These are phyloP conservation scores for Paratilapia polleni DNA, from an alignment of 2,113 vertebrate species.

Conservation along the genomic window DNA sequence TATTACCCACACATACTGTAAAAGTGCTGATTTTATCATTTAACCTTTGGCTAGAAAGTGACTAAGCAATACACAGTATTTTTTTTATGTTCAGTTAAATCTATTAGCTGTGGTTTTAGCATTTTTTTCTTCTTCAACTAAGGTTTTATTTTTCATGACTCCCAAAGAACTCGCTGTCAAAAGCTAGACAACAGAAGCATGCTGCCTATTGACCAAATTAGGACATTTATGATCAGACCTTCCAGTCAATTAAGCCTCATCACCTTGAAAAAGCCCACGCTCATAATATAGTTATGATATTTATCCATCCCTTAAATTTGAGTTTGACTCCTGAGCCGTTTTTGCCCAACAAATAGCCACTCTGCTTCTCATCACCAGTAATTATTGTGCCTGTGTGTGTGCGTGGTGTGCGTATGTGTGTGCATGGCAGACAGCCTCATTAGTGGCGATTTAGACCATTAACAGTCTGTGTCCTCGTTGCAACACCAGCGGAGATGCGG, in stretches of 20 bases:
- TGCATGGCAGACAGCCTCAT: slow-evolving; percentile 61
- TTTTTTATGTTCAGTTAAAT: neutral
- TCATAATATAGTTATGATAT: slow-evolving; percentile 43
- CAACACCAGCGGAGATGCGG: slow-evolving; percentile 37
- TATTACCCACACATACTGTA: too few relatives aligned
- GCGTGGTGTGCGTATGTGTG: neutral
- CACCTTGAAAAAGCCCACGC: slow-evolving; percentile 17
- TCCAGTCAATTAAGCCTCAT: slow-evolving; percentile 46
- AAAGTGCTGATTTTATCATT: neutral
- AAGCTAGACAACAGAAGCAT: neutral
- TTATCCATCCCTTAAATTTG: slow-evolving; percentile 48
- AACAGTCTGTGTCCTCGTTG: slow-evolving; percentile 50
- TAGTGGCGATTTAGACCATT: slow-evolving; percentile 68
- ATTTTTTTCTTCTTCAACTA: neutral
- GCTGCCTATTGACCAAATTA: neutral
- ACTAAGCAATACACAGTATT: neutral
- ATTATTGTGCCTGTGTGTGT: slow-evolving; percentile 54
- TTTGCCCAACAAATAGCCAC: slow-evolving; percentile 51
- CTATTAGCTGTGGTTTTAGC: neutral
- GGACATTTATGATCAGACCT: slow-evolving; percentile 33
- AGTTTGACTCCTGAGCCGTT: slow-evolving; percentile 41
- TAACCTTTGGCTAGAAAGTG: neutral
- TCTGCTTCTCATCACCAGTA: slow-evolving; percentile 59
- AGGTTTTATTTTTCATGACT: neutral
- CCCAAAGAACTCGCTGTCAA: neutral